phyloP scores from a whole-genome alignment of 2,797 vertebrate species.

The Octomys mimax region DNA sequence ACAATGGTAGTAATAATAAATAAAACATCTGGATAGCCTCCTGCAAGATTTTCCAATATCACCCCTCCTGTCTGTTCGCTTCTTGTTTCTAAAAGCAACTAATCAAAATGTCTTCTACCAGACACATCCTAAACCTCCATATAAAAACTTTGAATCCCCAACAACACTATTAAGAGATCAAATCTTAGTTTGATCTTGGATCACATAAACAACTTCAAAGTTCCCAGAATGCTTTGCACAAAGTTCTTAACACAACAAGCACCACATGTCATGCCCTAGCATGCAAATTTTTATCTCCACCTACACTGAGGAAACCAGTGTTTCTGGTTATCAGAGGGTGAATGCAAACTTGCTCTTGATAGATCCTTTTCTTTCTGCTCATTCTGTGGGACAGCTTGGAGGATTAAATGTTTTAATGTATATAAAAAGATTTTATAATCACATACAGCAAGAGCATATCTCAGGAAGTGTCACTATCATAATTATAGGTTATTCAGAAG shows the following conservation, averaged over 20 bases:
- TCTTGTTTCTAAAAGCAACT: slow-evolving; percentile 37
- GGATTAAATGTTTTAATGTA: slow-evolving; percentile 48
- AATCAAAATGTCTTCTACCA: slow-evolving; percentile 7
- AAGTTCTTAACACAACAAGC: not conserved
- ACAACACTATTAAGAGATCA: slow-evolving; percentile 11
- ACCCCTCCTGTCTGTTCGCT: not conserved
- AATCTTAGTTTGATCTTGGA: not conserved
- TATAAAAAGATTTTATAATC: slow-evolving; percentile 60
- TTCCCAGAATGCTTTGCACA: not conserved
- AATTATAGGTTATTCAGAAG: slow-evolving; percentile 71
- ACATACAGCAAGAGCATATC: not conserved
- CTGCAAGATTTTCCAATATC: slow-evolving; percentile 16
- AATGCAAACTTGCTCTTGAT: slow-evolving; percentile 35
- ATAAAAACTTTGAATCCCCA: slow-evolving; percentile 9
- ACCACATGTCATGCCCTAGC: not conserved
- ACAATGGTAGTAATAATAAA: too few relatives aligned
- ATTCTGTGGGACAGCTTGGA: slow-evolving; percentile 45
- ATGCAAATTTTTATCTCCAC: not conserved
- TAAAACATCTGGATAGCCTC: not conserved
- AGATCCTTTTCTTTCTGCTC: slow-evolving; percentile 57
- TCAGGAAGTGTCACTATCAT: slow-evolving; percentile 45
- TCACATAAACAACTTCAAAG: not conserved
- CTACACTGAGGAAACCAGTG: not conserved
- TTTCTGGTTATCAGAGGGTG: not conserved
- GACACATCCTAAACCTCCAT: slow-evolving; percentile 44